These are phyloP conservation scores for Salvator merianae DNA, from an alignment of 2,113 vertebrate genomes.

Conservation along the genomic window DNA sequence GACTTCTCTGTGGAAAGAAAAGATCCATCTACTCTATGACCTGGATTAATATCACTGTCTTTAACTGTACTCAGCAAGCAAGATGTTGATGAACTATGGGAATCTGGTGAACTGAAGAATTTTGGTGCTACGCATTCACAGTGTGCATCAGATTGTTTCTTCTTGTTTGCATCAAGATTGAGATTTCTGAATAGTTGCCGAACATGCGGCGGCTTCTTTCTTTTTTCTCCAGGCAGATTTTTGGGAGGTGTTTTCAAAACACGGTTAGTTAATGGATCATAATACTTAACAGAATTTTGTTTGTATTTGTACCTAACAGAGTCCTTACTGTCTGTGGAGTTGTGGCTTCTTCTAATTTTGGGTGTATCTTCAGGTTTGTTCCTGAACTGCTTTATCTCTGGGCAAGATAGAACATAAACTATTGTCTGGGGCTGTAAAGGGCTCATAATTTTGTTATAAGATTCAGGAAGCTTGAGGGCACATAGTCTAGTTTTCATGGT, in stretches of 20 bases:
- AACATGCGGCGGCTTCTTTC: slow-evolving; percentile 62
- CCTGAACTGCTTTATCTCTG: slow-evolving; percentile 70
- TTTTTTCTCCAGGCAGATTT: slow-evolving; percentile 55
- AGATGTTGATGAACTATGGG: slow-evolving; percentile 57
- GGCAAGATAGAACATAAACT: slow-evolving; percentile 83
- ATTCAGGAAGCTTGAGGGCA: slow-evolving; percentile 76
- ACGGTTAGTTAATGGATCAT: slow-evolving; percentile 80
- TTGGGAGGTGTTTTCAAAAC: slow-evolving; percentile 77
- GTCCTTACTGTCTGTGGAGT: slow-evolving; percentile 67
- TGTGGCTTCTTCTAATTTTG: slow-evolving; percentile 67
- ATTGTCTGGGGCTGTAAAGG: slow-evolving; percentile 83
- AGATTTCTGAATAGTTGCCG: slow-evolving; percentile 82
- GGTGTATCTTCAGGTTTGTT: slow-evolving; percentile 53
- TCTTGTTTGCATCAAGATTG: slow-evolving; percentile 77
- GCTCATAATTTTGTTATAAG: slow-evolving; percentile 79
- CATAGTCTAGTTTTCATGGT: slow-evolving; percentile 73
- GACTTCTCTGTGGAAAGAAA: slow-evolving; percentile 54
- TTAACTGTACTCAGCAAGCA: slow-evolving; percentile 48
- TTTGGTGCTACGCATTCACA: slow-evolving; percentile 56
- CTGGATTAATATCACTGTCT: slow-evolving; percentile 53
- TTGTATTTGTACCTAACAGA: slow-evolving; percentile 83
- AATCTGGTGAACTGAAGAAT: slow-evolving; percentile 56
- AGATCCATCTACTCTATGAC: slow-evolving; percentile 55
- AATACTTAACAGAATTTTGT: slow-evolving; percentile 79
- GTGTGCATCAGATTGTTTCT: slow-evolving; percentile 54